phyloP scores from a whole-genome alignment of 1,140 invertebrate species.

The Brachionus asplanchnoidis region DNA sequence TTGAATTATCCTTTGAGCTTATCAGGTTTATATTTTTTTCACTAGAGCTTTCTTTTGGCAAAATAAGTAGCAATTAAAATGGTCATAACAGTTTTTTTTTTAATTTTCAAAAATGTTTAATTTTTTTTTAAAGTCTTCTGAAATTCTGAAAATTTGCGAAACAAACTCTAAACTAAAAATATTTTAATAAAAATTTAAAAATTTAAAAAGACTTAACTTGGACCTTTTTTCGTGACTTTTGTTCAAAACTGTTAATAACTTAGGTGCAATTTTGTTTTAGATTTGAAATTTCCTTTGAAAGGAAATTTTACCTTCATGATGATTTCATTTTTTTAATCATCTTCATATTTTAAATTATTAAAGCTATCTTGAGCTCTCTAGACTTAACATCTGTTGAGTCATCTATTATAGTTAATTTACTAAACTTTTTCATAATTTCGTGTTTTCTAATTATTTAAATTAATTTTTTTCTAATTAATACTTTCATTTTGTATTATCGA shows the following conservation, averaged over 20 bases:
- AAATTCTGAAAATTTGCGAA: neutral
- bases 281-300: neutral
- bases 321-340: neutral
- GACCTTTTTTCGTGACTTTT: neutral
- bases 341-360: too few species aligned
- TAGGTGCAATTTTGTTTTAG: neutral
- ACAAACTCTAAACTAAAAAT: neutral
- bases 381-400: too few species aligned
- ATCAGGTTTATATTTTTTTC: too few species aligned
- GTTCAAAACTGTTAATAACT: neutral
- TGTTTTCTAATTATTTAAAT: too few species aligned
- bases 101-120: neutral
- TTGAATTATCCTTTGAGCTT: neutral
- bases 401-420: too few species aligned
- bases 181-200: neutral
- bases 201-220: neutral
- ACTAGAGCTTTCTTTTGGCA: too few species aligned
- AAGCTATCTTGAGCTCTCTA: too few species aligned
- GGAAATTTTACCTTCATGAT: neutral
- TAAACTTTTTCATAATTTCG: too few species aligned
- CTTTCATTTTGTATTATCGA: too few species aligned
- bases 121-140: neutral
- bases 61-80: neutral
- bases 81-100: too few species aligned
- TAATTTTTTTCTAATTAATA: too few species aligned